Percentiles rank a stretch among this genome's conserved stretches.
Evolutionary conservation across 2,888 invertebrate species (phyloP).

Genomic region (Linyphia triangularis): DNA sequence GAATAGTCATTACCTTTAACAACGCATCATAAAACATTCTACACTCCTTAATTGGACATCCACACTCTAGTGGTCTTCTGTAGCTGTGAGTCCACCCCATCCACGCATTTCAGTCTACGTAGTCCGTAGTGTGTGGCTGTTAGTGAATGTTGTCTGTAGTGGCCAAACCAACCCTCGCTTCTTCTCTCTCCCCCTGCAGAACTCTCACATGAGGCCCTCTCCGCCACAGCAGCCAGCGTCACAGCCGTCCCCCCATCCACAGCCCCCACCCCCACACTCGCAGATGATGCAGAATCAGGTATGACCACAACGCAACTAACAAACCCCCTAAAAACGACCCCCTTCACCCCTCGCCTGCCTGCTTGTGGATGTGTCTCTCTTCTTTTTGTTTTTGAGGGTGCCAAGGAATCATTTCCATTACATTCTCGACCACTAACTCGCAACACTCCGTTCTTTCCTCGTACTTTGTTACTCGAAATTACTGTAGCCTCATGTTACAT

Average conservation of each 20-base stretch:
- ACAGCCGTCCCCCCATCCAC: slow-evolving; percentile 91
- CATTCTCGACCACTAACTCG: too few relatives aligned
- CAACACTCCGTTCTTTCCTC: too few relatives aligned
- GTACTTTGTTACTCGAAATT: too few relatives aligned
- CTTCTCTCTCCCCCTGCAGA: slow-evolving; percentile 78
- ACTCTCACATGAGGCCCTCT: slow-evolving; percentile 82
- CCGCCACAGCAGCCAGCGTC: slow-evolving; percentile 86
- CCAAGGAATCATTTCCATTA: too few relatives aligned
- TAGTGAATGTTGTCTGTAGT: slow-evolving; percentile 68
- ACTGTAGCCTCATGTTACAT: too few relatives aligned
- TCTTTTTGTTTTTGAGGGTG: background rate
- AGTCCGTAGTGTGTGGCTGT: slow-evolving; percentile 56
- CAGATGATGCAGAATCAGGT: slow-evolving; percentile 89
- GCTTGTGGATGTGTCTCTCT: too few relatives aligned
- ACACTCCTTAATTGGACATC: too few relatives aligned
- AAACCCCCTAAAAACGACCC: background rate
- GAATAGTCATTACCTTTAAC: too few relatives aligned
- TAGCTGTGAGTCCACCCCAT: too few relatives aligned
- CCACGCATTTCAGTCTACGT: slow-evolving; percentile 23
- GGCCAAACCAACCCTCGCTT: slow-evolving; percentile 62
- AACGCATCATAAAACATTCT: too few relatives aligned
- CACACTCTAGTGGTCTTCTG: too few relatives aligned
- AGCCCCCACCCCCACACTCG: slow-evolving; percentile 89
- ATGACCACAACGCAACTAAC: slow-evolving; percentile 78
- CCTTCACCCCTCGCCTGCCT: background rate